Evolutionary conservation across 2,888 invertebrate species (phyloP).

Genomic region (Periphyllus acericola): DNA sequence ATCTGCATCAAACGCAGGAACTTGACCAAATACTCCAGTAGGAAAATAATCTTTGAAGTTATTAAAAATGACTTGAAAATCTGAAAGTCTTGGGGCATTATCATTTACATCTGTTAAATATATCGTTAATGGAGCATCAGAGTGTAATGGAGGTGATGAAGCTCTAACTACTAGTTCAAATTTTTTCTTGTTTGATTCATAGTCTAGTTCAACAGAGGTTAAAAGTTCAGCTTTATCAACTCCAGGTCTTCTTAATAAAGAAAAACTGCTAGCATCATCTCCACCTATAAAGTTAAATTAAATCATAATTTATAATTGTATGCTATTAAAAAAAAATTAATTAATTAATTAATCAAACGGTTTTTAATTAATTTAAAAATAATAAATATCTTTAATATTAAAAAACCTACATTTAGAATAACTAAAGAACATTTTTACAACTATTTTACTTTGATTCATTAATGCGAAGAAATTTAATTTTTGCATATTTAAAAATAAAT

Average conservation of each 20-base stretch:
- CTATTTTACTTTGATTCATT: too few relatives aligned
- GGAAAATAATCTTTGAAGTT: conserved; percentile 95
- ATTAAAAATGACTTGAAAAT: conserved; percentile 92
- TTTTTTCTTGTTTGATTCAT: conserved; percentile 91
- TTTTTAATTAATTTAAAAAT: background rate
- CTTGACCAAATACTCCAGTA: conserved; percentile 86
- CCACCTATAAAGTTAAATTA: conserved; percentile 71
- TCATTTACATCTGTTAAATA: conserved; percentile 94
- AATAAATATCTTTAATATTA: background rate
- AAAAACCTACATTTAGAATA: too few relatives aligned
- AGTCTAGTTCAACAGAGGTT: conserved; percentile 92
- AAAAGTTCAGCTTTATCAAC: conserved; percentile 87
- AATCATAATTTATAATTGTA: background rate
- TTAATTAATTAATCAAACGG: background rate
- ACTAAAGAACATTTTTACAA: too few relatives aligned
- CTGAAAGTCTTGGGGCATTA: conserved; percentile 89
- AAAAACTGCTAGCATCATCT: conserved; percentile 88
- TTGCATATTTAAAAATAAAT: too few relatives aligned
- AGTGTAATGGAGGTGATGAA: conserved; percentile 87
- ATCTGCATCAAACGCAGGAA: conserved; percentile 95
- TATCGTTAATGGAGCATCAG: conserved; percentile 88
- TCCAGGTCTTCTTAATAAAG: conserved; percentile 82
- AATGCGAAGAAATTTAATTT: too few relatives aligned
- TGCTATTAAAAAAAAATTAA: background rate
- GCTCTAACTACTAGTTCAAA: conserved; percentile 91